Evolutionary conservation across 2,797 vertebrate species (phyloP).

Genomic region (Cirrhinus molitorella): DNA sequence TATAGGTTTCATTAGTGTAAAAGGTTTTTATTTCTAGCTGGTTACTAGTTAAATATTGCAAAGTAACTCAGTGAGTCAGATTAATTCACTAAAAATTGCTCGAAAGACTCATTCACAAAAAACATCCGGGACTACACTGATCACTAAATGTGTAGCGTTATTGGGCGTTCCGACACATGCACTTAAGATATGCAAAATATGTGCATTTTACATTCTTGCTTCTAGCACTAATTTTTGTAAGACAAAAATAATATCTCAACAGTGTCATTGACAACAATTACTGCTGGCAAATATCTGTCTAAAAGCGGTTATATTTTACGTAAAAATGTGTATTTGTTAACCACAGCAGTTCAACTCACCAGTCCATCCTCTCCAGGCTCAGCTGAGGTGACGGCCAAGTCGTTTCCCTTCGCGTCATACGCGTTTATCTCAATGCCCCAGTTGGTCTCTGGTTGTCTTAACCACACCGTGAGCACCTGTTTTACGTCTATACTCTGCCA

Average conservation of each 20-base stretch:
- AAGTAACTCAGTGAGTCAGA: background rate
- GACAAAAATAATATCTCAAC: background rate
- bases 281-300: background rate
- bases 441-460: conserved; percentile 98
- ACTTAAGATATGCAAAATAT: background rate
- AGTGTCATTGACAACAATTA: too few species aligned
- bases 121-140: background rate
- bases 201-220: background rate
- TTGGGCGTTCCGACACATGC: background rate
- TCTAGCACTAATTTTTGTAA: background rate
- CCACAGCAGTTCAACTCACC: conserved; percentile 80
- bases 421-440: conserved; percentile 98
- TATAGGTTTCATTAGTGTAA: background rate
- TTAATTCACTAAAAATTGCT: background rate
- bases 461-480: conserved; percentile 94
- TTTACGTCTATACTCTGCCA: conserved; percentile 99
- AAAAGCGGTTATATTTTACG: background rate
- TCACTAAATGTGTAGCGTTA: background rate
- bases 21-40: background rate
- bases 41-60: background rate
- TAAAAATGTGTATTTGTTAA: background rate
- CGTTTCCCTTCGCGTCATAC: conserved; percentile 88
- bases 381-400: conserved; percentile 91
- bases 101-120: too few species aligned
- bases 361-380: conserved; percentile 92